Base-by-base conservation (phyloP, 2,797 vertebrate genomes). In the Channallabes apus region DNA sequence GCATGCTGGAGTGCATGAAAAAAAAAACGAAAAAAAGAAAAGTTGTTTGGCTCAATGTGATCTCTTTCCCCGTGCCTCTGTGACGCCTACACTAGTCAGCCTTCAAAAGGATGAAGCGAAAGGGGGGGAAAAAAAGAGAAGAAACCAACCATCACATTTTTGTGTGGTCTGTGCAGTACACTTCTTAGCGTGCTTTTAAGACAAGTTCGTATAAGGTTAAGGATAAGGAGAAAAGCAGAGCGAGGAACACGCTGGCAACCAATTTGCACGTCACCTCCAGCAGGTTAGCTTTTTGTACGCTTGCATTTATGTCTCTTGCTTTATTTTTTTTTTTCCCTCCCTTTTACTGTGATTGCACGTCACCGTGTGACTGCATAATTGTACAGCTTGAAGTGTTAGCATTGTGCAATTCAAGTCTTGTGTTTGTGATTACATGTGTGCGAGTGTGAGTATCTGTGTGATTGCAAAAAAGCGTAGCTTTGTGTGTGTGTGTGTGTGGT, bases 261-360 rank as follows among this genome's bases (percentile, higher is more conserved):
- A 41, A 79, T 79, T 79, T 79, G 58, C 58, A 79, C 9, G 62
- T 80, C 62, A 54, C 41, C 27, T 54, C 41, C 41, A 64, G 61
- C 61, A 67, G 41, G 62, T 80, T 65, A 29, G 61, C 76, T 61
- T 79, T 79, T 79, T n/a, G 29, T 79, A 4, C 22, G 1, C 9
- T 3, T 59, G 17, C 22, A 6, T 61, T 32, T 79, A 46, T 69
- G 12, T 18, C 17, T 38, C 18, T 80, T 41, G 64, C 2, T 71
- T 24, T 24, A 4, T n/a, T n/a, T n/a, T 15, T 5, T 5, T 14
- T 65, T 24, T 11, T 24, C 9, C 9, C 46, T 46, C 46, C 46
- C 46, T 6, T 0, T 14, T 51, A 35, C 59, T 9, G 41, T 83
- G 61, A 76, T 83, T 75, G 91, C 92, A 94, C 90, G 35, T 79